Percentiles rank a stretch among this genome's conserved stretches.
phyloP scores from a whole-genome alignment of 2,113 vertebrate genomes.

The Riparia riparia region DNA sequence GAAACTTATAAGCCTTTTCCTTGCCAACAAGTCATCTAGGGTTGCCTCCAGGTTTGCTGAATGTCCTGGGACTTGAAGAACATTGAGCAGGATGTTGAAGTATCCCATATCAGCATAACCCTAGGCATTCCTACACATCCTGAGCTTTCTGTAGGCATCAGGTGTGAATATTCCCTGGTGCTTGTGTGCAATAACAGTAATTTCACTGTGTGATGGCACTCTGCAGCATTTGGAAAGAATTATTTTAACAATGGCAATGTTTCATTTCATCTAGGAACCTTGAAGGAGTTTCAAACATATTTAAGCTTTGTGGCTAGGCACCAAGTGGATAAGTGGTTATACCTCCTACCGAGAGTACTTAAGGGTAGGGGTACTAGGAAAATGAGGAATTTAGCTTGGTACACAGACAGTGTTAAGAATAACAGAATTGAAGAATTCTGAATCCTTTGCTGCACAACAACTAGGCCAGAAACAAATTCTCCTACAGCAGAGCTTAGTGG shows the following conservation, averaged over 20 bases:
- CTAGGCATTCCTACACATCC: not conserved
- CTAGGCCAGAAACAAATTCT: not conserved
- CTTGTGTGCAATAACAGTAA: not conserved
- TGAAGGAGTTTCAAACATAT: not conserved
- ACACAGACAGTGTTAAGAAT: not conserved
- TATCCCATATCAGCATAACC: not conserved
- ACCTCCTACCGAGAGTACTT: not conserved
- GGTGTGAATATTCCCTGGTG: not conserved
- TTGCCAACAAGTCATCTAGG: not conserved
- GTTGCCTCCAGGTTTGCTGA: not conserved
- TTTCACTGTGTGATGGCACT: not conserved
- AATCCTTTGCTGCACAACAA: not conserved
- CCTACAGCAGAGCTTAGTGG: not conserved
- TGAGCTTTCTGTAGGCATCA: not conserved
- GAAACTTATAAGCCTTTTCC: not conserved
- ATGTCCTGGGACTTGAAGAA: not conserved
- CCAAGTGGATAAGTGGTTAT: not conserved
- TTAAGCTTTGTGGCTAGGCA: not conserved
- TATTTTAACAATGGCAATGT: not conserved
- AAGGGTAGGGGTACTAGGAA: not conserved
- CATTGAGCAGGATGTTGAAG: not conserved
- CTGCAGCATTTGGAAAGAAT: not conserved
- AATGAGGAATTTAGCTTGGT: not conserved
- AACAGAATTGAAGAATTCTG: not conserved
- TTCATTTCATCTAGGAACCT: not conserved